phyloP scores from a whole-genome alignment of 2,888 invertebrate genomes.

The Caenorhabditis imperialis region DNA sequence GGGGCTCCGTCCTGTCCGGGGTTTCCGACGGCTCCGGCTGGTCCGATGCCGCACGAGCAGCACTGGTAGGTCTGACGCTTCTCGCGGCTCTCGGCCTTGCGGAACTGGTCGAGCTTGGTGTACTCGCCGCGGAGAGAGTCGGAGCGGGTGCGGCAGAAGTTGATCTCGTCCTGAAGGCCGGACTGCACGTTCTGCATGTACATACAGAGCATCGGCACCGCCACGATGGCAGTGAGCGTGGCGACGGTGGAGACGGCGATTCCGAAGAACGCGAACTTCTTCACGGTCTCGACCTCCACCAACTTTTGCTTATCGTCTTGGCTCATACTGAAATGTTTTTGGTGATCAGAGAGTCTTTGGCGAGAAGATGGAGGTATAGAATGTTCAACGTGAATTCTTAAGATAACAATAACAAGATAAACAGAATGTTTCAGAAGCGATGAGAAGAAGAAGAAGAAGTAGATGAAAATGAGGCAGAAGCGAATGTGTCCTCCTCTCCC shows the following conservation, averaged over 20 bases:
- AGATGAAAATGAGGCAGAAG: constrained; percentile 15
- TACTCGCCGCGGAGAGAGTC: constrained; percentile 68
- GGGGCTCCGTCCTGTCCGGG: constrained; percentile 63
- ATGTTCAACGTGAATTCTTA: no score
- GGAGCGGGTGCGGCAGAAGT: constrained; percentile 69
- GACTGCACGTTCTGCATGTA: constrained; percentile 73
- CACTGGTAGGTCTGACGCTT: constrained; percentile 67
- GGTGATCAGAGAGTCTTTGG: background rate
- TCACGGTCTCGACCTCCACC: constrained; percentile 72
- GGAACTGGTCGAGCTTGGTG: constrained; percentile 62
- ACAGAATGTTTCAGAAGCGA: constrained; percentile 4
- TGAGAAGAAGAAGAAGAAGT: background rate
- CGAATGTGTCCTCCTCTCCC: constrained; percentile 16
- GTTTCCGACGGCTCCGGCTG: constrained; percentile 57
- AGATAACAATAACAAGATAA: constrained; percentile 12
- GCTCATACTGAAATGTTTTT: constrained; percentile 49
- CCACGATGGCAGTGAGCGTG: constrained; percentile 64
- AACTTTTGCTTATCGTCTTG: constrained; percentile 67
- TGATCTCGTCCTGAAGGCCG: constrained; percentile 72
- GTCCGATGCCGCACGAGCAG: constrained; percentile 68
- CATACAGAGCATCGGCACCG: constrained; percentile 66
- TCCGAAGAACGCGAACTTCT: constrained; percentile 76
- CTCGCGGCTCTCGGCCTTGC: constrained; percentile 59
- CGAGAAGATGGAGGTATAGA: no score
- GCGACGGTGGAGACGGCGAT: constrained; percentile 64